These are phyloP conservation scores for Aphis craccivora DNA, from an alignment of 1,140 invertebrate species.

Conservation along the genomic window DNA sequence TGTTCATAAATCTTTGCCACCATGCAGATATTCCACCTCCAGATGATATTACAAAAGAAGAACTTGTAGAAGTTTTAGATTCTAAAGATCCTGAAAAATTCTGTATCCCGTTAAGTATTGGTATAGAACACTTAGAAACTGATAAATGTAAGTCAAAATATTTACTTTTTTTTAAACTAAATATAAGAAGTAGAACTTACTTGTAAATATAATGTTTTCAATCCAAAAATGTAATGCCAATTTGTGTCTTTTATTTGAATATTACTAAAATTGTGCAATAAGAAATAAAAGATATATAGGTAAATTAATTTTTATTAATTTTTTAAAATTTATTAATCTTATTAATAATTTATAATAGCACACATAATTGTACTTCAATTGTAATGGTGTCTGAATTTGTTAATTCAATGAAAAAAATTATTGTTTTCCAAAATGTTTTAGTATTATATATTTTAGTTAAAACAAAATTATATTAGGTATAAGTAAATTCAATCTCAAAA, in stretches of 20 bases:
- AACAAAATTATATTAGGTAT: no score
- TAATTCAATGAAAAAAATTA: not conserved
- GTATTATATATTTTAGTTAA: not conserved
- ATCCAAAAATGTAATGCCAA: not conserved
- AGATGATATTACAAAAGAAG: slow-evolving; percentile 78
- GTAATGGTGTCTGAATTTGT: not conserved
- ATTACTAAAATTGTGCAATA: not conserved
- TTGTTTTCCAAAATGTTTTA: not conserved
- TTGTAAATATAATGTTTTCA: not conserved
- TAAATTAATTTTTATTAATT: not conserved
- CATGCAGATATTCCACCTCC: slow-evolving; percentile 80
- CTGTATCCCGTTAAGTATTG: slow-evolving; percentile 88
- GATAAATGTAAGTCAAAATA: slow-evolving; percentile 73
- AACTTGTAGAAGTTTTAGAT: slow-evolving; percentile 75
- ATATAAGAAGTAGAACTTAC: not conserved
- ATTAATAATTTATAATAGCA: not conserved
- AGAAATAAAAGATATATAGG: not conserved
- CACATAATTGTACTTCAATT: not conserved
- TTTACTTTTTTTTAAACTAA: not conserved
- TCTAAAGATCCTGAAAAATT: slow-evolving; percentile 76
- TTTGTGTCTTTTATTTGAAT: not conserved
- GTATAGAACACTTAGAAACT: slow-evolving; percentile 76
- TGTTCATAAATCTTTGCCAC: slow-evolving; percentile 83
- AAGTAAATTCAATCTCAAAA: no score
- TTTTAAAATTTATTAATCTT: not conserved